Base-by-base conservation (phyloP, 1,140 invertebrate genomes). In the Leucophenga varia region DNA sequence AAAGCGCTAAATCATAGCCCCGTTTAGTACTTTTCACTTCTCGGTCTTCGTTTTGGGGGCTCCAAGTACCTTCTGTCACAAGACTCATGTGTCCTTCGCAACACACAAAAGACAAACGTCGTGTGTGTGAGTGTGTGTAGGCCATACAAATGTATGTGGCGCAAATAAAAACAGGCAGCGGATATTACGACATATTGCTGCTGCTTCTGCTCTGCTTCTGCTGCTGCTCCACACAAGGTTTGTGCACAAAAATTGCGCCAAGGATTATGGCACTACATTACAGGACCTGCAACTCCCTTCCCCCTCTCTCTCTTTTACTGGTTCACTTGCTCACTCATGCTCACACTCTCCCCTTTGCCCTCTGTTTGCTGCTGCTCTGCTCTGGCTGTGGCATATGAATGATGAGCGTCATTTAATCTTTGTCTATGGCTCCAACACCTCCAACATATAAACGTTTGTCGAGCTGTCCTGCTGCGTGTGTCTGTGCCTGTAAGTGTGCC, bases 191-290 rank as follows among this genome's bases (percentile, higher is more conserved):
- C 59, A 67, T 67, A 67, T 65, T 65, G 63, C 63, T 54, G 49
- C 25, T 39, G 6, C 43, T 50, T 53, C 49, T 53, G 39, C 51
- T 43, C 50, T 54, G n/a, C n/a, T n/a, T n/a, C n/a, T n/a, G n/a
- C n/a, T n/a, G n/a, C n/a, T n/a, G n/a, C n/a, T n/a, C n/a, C n/a
- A n/a, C n/a, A n/a, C n/a, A n/a, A n/a, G n/a, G 32, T n/a, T 14
- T 14, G 32, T 10, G 32, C 32, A 10, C 61, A 64, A 51, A 67
- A 65, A 65, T 65, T 65, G 58, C 61, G 63, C 61, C 61, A 59
- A 59, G 63, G 61, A 65, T 65, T 65, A 65, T 67, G 63, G 61
- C 61, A 65, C 61, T 65, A 65, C 63, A 65, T 65, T 65, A 65
- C 49, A 67, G 12, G 32, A 14, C 32, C 32, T n/a, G n/a, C 4